These are phyloP conservation scores for Sarcophaga subvicina DNA, from an alignment of 2,888 invertebrate species.

Conservation along the genomic window DNA sequence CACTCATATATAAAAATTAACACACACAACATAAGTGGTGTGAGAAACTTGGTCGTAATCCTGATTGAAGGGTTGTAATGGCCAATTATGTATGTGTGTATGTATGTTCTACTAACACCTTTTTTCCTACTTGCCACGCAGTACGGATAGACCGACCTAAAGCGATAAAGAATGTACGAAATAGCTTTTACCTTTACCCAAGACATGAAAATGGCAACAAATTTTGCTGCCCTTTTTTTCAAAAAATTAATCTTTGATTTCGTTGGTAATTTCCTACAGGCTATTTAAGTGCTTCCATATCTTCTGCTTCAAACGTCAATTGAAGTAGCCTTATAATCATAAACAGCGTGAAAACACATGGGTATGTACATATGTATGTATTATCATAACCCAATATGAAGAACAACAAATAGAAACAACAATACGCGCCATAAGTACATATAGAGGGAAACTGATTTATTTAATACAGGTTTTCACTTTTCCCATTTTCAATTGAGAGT, in stretches of 20 bases:
- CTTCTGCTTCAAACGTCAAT: slow-evolving; percentile 34
- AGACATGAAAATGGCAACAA: neutral
- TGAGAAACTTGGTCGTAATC: too few species aligned
- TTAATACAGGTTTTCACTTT: slow-evolving; percentile 39
- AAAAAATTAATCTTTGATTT: slow-evolving; percentile 13
- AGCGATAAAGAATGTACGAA: neutral
- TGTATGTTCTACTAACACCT: too few species aligned
- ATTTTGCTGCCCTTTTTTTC: neutral
- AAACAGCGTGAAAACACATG: slow-evolving; percentile 58
- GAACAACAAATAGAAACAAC: slow-evolving; percentile 15
- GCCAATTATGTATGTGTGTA: too few species aligned
- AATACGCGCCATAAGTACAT: too few species aligned
- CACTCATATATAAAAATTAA: too few species aligned
- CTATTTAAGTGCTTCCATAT: slow-evolving; percentile 55
- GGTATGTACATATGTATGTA: neutral
- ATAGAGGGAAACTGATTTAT: neutral
- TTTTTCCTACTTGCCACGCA: too few species aligned
- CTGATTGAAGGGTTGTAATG: too few species aligned
- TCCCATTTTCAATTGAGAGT: slow-evolving; percentile 7
- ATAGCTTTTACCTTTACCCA: neutral
- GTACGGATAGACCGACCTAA: too few species aligned
- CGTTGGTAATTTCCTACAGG: slow-evolving; percentile 34
- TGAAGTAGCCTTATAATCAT: slow-evolving; percentile 35
- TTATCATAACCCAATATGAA: slow-evolving; percentile 31
- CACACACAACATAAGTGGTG: too few species aligned